Base-by-base conservation (phyloP, 2,888 invertebrate genomes). In the Bellardia bayeri region DNA sequence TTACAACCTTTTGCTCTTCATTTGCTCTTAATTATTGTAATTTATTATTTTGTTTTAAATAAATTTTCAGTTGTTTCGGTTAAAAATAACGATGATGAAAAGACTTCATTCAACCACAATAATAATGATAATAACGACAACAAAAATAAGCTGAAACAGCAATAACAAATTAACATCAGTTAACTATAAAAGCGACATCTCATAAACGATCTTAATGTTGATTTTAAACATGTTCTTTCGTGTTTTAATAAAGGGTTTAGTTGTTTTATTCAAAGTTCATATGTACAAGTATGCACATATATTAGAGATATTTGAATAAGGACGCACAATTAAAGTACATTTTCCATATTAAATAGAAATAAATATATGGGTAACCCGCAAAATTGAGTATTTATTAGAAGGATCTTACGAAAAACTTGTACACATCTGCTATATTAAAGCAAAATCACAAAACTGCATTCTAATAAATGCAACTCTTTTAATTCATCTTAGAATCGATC, bases 21-120 rank as follows among this genome's bases (percentile, higher is more conserved):
- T 91, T 82, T 92, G 91, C 90, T 90, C 91, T 91, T 93, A 93
- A 93, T 93, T 93, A 93, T 93, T 93, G 93, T 93, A 93, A 93
- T 93, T 93, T 93, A 92, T 92, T 92, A 92, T 92, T 91, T 66
- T 82, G 82, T 82, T 91, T 92, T 90, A 87, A 87, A 79, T 82
- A 87, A 87, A 82, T 85, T 85, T 54, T 78, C 49, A 78, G 49
- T 85, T 81, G 87, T 64, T 84, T 80, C 40, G 79, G 14, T 63
- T 64, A 37, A 69, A 63, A 58, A 68, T 45, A 69, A 37, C 40
- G 68, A 78, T 66, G 86, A 85, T 63, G 75, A 78, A 78, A 82
- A 82, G 71, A 72, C 66, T 72, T 66, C 68, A 69, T 45, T n/a
- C 56, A 85, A 80, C 30, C 61, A 63, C 58, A 79, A 81, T 33